Base-by-base conservation (phyloP, 1,140 invertebrate species). In the Lordiphosa collinella region DNA sequence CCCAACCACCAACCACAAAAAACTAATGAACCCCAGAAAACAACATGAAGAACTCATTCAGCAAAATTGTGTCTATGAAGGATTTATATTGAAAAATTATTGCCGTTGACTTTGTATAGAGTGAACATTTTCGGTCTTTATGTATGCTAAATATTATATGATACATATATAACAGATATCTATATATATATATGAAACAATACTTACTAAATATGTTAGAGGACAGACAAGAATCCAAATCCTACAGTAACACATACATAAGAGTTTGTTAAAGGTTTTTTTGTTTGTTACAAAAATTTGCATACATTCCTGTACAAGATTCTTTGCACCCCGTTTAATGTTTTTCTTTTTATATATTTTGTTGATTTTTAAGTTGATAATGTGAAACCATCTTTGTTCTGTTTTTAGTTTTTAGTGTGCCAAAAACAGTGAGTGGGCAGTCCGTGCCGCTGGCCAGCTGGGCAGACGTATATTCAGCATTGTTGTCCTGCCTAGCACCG, bases 201-300 rank as follows among this genome's bases (percentile, higher is more conserved):
- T 44, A 44, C 22, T 44, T 44, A 54, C 38, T 43, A 44, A 58
- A 84, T 84, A 76, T 60, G 70, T 84, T 85, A 78, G 73, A 85
- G 64, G 58, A 73, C 70, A 65, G 57, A 68, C 62, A 40, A 65
- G 37, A 69, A 63, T 54, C 14, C 44, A 43, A 58, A 55, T 79
- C 55, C 60, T 54, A 64, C 61, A 53, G 64, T 65, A 63, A 84
- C 76, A 78, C 71, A 63, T 67, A 59, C 49, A 78, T 70, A 76
- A 71, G 56, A 80, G 79, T 84, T 84, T 85, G 73, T 84, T 84
- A 84, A 78, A 78, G 72, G 78, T 84, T 78, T 59, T 76, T 60
- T 46, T 69, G 68, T 68, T 67, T 68, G 53, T 38, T 43, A 46
- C 44, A 50, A 46, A 70, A 70, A 70, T 70, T 63, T 70, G 66